These are phyloP conservation scores for Anabas testudineus DNA, from an alignment of 2,797 vertebrate genomes.

Conservation along the genomic window DNA sequence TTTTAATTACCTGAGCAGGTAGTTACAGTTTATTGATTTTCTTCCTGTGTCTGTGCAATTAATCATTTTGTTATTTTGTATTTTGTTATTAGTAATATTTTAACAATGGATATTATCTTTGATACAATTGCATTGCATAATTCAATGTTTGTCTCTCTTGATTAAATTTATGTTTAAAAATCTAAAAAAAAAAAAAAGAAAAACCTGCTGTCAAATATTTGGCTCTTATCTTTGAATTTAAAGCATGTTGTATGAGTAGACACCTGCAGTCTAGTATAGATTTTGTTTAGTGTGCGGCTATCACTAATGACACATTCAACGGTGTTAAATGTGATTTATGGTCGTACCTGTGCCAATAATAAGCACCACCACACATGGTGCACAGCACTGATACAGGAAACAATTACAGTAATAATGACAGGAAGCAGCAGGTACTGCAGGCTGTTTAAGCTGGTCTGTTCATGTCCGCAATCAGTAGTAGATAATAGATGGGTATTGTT, in stretches of 20 bases:
- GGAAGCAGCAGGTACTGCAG: conserved; percentile 26
- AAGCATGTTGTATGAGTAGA: conserved; percentile 12
- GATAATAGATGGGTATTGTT: conserved; percentile 59
- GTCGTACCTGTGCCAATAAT: conserved; percentile 51
- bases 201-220: no score
- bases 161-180: no score
- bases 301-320: conserved; percentile 60
- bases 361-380: conserved; percentile 34
- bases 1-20: neutral
- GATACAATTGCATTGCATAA: no score
- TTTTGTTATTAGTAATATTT: no score
- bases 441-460: conserved; percentile 20
- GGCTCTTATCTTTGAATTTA: no score
- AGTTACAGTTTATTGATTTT: conserved; percentile 14
- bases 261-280: conserved; percentile 15
- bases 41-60: neutral
- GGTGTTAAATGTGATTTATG: conserved; percentile 65
- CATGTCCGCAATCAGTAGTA: conserved; percentile 32
- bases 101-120: no score
- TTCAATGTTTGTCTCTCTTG: no score
- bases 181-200: no score
- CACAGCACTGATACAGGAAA: conserved; percentile 60
- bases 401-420: conserved; percentile 59
- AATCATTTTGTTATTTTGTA: conserved; percentile 1
- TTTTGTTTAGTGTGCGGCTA: conserved; percentile 24